Conservation (phyloP, 2,797 vertebrate genomes). For the Megalops cyprinoides region DNA sequence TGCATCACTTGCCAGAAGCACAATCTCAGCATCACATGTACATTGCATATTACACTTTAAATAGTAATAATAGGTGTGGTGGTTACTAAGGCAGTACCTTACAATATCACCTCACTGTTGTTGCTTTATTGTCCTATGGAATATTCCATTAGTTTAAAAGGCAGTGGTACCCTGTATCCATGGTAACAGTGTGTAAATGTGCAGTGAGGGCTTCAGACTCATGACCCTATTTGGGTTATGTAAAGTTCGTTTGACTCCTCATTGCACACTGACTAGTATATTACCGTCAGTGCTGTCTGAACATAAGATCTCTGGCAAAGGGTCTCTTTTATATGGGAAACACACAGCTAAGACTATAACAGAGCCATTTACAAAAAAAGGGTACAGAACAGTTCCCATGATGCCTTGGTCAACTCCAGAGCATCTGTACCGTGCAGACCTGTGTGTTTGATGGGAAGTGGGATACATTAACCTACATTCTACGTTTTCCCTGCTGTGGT, state of each 20-base stretch:
- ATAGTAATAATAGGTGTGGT: background rate
- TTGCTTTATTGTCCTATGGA: conserved; percentile 1
- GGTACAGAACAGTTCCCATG: background rate
- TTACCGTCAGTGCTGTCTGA: background rate
- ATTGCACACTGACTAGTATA: background rate
- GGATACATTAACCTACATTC: conserved; percentile 72
- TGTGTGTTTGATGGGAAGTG: conserved; percentile 36
- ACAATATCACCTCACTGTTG: conserved; percentile 4
- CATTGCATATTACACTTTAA: conserved; percentile 19
- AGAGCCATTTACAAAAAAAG: background rate
- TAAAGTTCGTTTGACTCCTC: background rate
- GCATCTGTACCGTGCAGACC: background rate
- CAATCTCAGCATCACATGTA: conserved; percentile 2
- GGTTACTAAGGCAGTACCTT: background rate
- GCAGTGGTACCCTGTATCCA: conserved; percentile 50
- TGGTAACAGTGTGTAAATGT: conserved; percentile 50
- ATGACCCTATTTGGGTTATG: background rate
- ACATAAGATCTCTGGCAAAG: background rate
- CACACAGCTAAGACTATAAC: background rate
- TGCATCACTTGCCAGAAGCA: conserved; percentile 18
- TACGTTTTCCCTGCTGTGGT: conserved; percentile 40
- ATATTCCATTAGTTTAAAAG: conserved; percentile 9
- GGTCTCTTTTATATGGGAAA: background rate
- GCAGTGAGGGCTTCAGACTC: conserved; percentile 33
- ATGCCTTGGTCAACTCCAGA: background rate